Evolutionary conservation across 2,113 vertebrate genomes (phyloP), one percentile per base, ranked within the genome.

Genomic region (Tiliqua scincoides): DNA sequence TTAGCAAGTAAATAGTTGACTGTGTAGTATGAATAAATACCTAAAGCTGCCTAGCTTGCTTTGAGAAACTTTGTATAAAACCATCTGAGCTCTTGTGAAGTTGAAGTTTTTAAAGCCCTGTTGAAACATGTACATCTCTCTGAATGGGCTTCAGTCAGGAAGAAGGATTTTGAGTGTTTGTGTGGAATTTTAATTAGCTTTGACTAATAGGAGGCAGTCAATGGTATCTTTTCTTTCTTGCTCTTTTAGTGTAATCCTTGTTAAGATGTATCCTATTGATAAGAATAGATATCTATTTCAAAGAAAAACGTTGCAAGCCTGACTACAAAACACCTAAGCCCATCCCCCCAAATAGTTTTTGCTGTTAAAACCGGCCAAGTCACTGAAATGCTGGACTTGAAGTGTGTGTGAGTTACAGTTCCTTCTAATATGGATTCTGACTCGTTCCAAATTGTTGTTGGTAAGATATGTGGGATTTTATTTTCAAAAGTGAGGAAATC

Each of bases 171-270:
- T 89, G 88, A 0, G 1, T 61, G 32, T 90, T n/a, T 87, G 85
- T 6, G 3, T 67, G 52, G 82, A 89, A 88, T 85, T 54, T 76
- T 59, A 90, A 75, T 90, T 48, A 79, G 0, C 18, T 4, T 71
- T 43, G 30, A 37, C 23, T 86, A 48, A 83, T 87, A 20, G 1
- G 35, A 94, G 80, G 43, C 88, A 2, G 67, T 65, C 85, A 83
- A 75, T 40, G 71, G 0, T 0, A 0, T 77, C 8, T 48, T 25
- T 23, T 52, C 27, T 30, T 14, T 80, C 40, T 82, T 68, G 43
- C 32, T 54, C 2, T 70, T 54, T 82, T 25, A 61, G 14, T 43
- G 9, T 11, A 20, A n/a, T 62, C 70, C n/a, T 62, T 20, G n/a
- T 52, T 63, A 62, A 32, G 37, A 27, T 84, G 21, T 43, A 61